These are phyloP conservation scores for Calypte anna DNA, from an alignment of 2,113 vertebrate species.

Conservation along the genomic window DNA sequence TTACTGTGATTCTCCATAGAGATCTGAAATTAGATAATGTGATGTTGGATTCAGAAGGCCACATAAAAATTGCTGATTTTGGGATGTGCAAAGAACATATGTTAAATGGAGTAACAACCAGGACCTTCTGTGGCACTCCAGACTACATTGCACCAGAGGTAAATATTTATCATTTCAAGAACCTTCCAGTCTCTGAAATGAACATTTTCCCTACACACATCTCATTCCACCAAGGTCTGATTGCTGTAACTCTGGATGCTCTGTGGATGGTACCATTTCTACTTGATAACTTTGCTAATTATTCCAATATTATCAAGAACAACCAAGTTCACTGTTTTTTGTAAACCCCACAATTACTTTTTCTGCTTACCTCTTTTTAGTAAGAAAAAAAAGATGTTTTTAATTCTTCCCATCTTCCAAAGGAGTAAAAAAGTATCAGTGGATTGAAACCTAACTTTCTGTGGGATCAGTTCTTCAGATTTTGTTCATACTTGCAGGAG, in stretches of 20 bases:
- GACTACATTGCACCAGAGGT: conserved; percentile 99
- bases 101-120: conserved; percentile 86
- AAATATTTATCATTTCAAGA: neutral
- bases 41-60: conserved; percentile 95
- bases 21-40: conserved; percentile 97
- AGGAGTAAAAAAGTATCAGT: neutral
- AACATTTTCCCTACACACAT: neutral
- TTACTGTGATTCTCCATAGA: conserved; percentile 72
- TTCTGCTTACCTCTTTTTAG: neutral
- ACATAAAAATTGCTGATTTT: conserved; percentile 98
- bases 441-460: neutral
- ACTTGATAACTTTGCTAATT: neutral
- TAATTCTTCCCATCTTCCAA: neutral
- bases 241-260: neutral
- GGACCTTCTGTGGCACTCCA: conserved; percentile 97
- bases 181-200: neutral
- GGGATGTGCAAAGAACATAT: conserved; percentile 99
- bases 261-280: neutral
- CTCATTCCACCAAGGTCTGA: neutral
- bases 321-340: neutral
- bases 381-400: neutral
- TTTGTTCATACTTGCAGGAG: neutral
- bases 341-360: too few species aligned
- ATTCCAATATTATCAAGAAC: neutral
- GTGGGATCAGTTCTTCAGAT: neutral